Base-by-base conservation (phyloP, 2,113 vertebrate genomes). In the Engystomops pustulosus region DNA sequence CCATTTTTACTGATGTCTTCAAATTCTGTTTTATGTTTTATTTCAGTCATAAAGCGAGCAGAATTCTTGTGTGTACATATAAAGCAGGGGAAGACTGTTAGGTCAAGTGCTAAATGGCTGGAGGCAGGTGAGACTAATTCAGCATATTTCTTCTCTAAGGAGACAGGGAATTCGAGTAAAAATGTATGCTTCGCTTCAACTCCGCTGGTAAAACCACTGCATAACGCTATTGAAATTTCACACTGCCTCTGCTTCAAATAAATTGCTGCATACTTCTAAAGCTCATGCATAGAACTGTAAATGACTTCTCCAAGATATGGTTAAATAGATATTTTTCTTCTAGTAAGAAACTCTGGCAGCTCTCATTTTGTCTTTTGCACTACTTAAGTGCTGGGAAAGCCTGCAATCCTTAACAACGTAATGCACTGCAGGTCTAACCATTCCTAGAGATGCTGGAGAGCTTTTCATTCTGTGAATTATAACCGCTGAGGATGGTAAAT, bases 171-270 rank as follows among this genome's bases (percentile, higher is more conserved):
- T 85, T 85, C 47, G 44, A 70, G 83, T 70, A 79, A 70, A 78
- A 85, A 79, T 82, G 45, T 70, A 68, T 79, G 74, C 74, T 79
- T 84, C 60, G 30, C 58, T 84, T 84, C 58, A 84, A 62, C 58
- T 78, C 83, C 30, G 75, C 83, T 85, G 75, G 60, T 85, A 79
- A 85, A 85, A 85, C 47, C 62, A 79, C 74, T 79, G 83, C 82
- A 84, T 84, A 85, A 70, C 83, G 76, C 58, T 84, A 85, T 85
- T 85, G 83, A 77, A 78, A 85, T 85, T 85, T 85, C 83, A 85
- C 83, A 85, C 83, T 79, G 65, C 74, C 74, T 85, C 62, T 78
- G 74, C 83, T 77, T 85, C 74, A 85, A 79, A 79, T 85, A 85
- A 85, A 85, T 85, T 85, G 65, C 74, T 70, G 74, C 74, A 55